Evolutionary conservation across 2,113 vertebrate species (phyloP).

Genomic region (Capreolus pygargus): DNA sequence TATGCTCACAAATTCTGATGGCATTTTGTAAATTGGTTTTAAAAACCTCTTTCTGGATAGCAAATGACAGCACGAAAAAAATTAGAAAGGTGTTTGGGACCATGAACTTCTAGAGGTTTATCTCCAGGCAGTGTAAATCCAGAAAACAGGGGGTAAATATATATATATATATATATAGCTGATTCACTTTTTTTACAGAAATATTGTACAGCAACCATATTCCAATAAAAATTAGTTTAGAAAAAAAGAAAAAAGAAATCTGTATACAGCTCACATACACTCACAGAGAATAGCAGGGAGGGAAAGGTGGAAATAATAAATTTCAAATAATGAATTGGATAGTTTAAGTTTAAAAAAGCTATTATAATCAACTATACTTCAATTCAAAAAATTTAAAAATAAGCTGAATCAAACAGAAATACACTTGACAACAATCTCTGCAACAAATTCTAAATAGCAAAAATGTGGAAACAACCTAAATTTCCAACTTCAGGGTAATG

Average conservation of each 20-base stretch:
- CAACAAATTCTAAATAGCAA: constrained; percentile 12
- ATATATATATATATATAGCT: not conserved
- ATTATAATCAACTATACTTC: not conserved
- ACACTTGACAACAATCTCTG: not conserved
- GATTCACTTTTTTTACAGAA: not conserved
- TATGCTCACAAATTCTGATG: not conserved
- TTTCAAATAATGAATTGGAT: not conserved
- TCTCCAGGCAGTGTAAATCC: not conserved
- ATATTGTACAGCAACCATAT: not conserved
- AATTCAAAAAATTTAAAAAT: not conserved
- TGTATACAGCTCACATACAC: not conserved
- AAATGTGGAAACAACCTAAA: not conserved
- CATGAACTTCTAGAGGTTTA: not conserved
- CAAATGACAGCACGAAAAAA: not conserved
- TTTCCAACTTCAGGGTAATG: not conserved
- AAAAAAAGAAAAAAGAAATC: not conserved
- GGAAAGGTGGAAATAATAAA: not conserved
- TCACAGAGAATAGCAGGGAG: not conserved
- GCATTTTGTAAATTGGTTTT: not conserved
- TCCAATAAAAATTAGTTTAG: not conserved
- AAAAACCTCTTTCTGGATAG: not conserved
- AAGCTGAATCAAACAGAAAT: not conserved
- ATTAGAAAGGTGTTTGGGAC: not conserved
- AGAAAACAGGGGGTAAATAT: not conserved
- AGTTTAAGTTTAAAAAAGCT: not conserved